Evolutionary conservation across 2,113 vertebrate genomes (phyloP).

Genomic region (Excalfactoria chinensis): DNA sequence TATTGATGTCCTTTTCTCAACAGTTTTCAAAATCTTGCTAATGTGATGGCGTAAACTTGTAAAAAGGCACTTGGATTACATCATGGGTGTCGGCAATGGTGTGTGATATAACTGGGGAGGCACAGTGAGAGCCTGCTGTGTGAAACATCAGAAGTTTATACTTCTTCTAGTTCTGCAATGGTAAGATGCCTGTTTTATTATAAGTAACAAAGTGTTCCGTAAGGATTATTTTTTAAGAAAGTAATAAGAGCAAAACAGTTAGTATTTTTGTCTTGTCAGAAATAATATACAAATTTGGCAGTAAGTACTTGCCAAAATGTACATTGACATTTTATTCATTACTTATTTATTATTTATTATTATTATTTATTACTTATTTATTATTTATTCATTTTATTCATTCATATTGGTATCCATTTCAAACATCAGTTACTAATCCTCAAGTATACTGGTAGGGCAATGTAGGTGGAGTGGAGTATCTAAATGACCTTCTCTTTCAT

Average conservation of each 20-base stretch:
- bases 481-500: not conserved
- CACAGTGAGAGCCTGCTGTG: conserved; percentile 36
- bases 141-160: conserved; percentile 28
- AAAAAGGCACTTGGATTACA: conserved; percentile 64
- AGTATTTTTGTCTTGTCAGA: not conserved
- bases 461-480: not conserved
- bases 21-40: conserved; percentile 74
- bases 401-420: not conserved
- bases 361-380: too few species aligned
- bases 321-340: not conserved
- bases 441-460: not conserved
- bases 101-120: conserved; percentile 57
- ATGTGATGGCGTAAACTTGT: conserved; percentile 61
- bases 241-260: not conserved
- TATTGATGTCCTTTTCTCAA: conserved; percentile 66
- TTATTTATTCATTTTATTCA: not conserved
- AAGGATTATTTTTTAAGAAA: not conserved
- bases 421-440: not conserved
- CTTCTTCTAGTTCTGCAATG: conserved; percentile 67
- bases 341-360: too few species aligned
- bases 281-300: not conserved
- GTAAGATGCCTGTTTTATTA: conserved; percentile 56
- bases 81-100: conserved; percentile 64
- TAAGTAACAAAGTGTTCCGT: not conserved
- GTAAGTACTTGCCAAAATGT: not conserved